Evolutionary conservation across 2,113 vertebrate species (phyloP), one percentile per base, ranked within the genome.

Genomic region (Labrus mixtus): DNA sequence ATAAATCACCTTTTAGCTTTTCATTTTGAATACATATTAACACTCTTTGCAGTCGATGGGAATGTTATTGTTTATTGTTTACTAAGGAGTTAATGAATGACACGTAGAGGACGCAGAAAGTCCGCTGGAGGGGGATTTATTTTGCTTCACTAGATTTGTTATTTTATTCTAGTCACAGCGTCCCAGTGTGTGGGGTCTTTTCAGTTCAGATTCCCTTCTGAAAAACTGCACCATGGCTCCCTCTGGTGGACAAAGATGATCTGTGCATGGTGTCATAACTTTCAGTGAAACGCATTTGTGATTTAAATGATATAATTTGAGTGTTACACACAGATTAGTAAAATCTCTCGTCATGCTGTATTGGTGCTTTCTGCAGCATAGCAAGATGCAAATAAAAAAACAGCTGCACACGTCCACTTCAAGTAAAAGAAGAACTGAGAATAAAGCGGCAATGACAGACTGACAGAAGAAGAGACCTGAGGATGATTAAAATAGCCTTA

Each of bases 241-340:
- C 86, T 81, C 92, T 91, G 13, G 54, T 87, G 90, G 88, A 17
- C 1, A 51, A 43, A 64, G 58, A 1, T 6, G 6, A 55, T 37
- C n/a, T 10, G 20, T 84, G 36, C 83, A 81, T 2, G 1, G 2
- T 48, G 8, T 39, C 16, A 41, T 8, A 48, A 16, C 6, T 46
- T 13, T 6, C 25, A 25, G 25, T 25, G 25, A 3, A 25, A 25
- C 1, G 10, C 37, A 39, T 25, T 25, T 25, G 25, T 25, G 25
- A 25, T 3, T 25, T 25, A 25, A 25, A 25, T 25, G 3, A 2
- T 25, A 25, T 25, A 2, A 25, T 25, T 3, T 25, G 25, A 2
- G 41, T 43, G 11, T 43, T 43, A 13, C 29, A 12, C 19, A 39
- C 17, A 29, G 23, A 22, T 22, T 10, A 5, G 15, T 16, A 1